phyloP scores from a whole-genome alignment of 2,888 invertebrate genomes.

The Neoascia interrupta region DNA sequence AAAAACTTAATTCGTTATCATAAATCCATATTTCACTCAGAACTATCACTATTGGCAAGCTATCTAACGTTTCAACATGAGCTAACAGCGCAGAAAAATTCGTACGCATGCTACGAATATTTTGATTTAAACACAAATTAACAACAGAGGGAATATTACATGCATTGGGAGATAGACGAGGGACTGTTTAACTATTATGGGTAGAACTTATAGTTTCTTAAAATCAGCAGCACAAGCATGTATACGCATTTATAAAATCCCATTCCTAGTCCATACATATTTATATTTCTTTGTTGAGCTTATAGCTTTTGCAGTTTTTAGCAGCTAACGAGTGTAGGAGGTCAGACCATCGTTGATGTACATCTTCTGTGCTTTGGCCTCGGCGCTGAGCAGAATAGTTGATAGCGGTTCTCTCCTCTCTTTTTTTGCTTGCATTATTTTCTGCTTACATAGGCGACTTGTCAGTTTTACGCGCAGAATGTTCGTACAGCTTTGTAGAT shows the following conservation, averaged over 20 bases:
- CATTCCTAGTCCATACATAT: slow-evolving; percentile 11
- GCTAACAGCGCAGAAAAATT: too few species aligned
- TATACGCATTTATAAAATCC: not conserved
- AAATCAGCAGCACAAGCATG: slow-evolving; percentile 2
- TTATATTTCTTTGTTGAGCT: not conserved
- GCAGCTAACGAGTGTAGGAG: not conserved
- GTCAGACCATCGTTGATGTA: slow-evolving; percentile 1
- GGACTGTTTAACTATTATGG: too few species aligned
- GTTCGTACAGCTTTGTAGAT: too few species aligned
- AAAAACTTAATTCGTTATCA: not conserved
- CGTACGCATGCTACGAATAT: not conserved
- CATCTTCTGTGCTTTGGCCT: not conserved
- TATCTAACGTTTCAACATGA: not conserved
- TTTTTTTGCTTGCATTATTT: too few species aligned
- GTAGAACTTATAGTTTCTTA: too few species aligned
- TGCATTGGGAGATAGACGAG: not conserved
- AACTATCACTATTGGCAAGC: not conserved
- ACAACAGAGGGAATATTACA: slow-evolving; percentile 9
- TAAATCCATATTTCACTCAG: slow-evolving; percentile 3
- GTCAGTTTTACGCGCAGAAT: too few species aligned
- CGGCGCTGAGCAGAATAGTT: not conserved
- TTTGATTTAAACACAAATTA: slow-evolving; percentile 1
- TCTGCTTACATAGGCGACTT: not conserved
- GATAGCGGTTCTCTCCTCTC: not conserved
- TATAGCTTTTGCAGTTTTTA: not conserved